Evolutionary conservation across 1,140 invertebrate species (phyloP), one percentile per base, ranked within the genome.

Genomic region (Orchestia grillus): DNA sequence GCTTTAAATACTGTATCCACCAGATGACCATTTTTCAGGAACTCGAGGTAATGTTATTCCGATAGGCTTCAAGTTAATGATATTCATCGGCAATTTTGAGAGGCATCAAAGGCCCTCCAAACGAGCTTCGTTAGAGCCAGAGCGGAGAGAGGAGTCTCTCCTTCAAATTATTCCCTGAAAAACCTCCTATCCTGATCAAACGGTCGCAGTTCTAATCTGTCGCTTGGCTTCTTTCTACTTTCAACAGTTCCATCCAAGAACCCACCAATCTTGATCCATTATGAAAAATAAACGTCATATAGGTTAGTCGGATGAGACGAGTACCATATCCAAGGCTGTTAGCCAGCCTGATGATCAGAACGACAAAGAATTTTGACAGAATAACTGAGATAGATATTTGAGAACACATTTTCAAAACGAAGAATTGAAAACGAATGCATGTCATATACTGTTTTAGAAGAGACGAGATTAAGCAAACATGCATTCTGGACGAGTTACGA

Each of bases 81-180:
- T 94, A 94, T 94, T 94, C 92, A 94, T 45, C 92, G 88, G 44
- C 43, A 94, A 94, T 94, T 94, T 94, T 94, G 43, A 45, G 43
- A 19, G 44, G 44, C 92, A 94, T 94, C 92, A 94, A 94, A 94
- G 92, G 92, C 43, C 41, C 44, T 94, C 92, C 92, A 94, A 94
- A 94, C 92, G 44, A 94, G 92, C 92, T 94, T 94, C 92, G 92
- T 94, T 94, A 94, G 92, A 94, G 92, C 41, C 92, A 94, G 44
- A 44, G 36, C 44, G 36, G 92, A 40, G 43, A 94, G 92, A 42
- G 19, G 11, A 45, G 92, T 47, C 40, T 94, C 40, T 94, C 92
- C 41, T 44, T 44, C 92, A 45, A 94, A 94, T 94, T 94, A 94
- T 94, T 94, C 92, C 44, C 92, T 47, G 41, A 45, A 94, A 91